A percentile compares a stretch with the other conserved stretches of the same genome.
phyloP scores from a whole-genome alignment of 2,888 invertebrate species.

The Andrena marginata region DNA sequence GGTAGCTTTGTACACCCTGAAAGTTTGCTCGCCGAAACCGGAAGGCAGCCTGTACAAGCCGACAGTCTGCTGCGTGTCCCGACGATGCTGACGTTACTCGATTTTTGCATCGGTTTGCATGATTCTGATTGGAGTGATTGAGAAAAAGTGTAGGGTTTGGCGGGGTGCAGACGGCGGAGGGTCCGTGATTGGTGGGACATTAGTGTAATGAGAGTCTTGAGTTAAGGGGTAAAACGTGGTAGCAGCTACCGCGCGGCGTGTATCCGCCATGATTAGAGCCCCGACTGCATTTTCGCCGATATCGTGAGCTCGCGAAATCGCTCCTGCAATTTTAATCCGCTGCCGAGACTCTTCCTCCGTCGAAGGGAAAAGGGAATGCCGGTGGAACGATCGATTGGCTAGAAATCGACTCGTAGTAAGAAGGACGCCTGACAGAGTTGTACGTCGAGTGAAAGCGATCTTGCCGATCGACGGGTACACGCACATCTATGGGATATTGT shows the following conservation, averaged over 20 bases:
- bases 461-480: conserved; percentile 24
- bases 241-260: conserved; percentile 77
- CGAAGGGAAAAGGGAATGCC: conserved; percentile 44
- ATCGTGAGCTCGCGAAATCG: conserved; percentile 77
- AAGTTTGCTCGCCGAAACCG: neutral
- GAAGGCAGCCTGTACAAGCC: neutral
- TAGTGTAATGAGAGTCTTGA: conserved; percentile 81
- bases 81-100: conserved; percentile 31
- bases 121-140: conserved; percentile 77
- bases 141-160: conserved; percentile 67
- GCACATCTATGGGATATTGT: neutral
- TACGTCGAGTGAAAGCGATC: neutral
- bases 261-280: conserved; percentile 79
- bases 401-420: conserved; percentile 16
- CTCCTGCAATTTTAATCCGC: conserved; percentile 75
- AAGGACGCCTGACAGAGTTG: conserved; percentile 11
- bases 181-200: conserved; percentile 80
- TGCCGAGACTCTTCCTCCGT: conserved; percentile 62
- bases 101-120: conserved; percentile 76
- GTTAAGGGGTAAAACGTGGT: conserved; percentile 82
- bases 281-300: conserved; percentile 73
- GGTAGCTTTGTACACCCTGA: neutral
- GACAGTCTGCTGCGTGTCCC: conserved; percentile 28
- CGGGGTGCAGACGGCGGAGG: conserved; percentile 69
- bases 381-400: conserved; percentile 34